Evolutionary conservation across 2,113 vertebrate genomes (phyloP).

Genomic region (Dinomys branickii): DNA sequence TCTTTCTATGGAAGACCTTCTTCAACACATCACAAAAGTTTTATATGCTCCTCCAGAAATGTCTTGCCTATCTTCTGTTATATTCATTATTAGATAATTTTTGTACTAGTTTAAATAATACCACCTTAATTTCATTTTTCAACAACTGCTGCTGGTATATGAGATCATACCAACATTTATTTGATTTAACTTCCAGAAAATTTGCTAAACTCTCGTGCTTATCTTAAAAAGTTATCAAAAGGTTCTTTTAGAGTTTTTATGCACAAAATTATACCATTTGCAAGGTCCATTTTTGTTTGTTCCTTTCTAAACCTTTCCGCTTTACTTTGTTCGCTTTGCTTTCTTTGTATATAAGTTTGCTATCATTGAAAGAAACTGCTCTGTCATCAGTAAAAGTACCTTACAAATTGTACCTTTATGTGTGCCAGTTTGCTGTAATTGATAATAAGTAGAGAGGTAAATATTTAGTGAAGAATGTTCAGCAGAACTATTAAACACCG

Average conservation of each 20-base stretch:
- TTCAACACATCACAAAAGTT: background rate
- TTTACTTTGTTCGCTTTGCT: background rate
- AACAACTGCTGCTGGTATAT: background rate
- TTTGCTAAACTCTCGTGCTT: background rate
- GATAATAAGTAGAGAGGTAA: background rate
- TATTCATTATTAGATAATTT: background rate
- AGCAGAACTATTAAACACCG: background rate
- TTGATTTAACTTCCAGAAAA: conserved; percentile 11
- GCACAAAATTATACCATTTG: background rate
- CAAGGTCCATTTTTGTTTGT: background rate
- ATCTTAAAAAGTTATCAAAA: background rate
- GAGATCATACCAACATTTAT: background rate
- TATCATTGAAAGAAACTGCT: background rate
- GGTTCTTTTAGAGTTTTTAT: background rate
- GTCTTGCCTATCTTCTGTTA: background rate
- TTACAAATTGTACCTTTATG: background rate
- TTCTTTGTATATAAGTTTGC: background rate
- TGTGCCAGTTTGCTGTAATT: background rate
- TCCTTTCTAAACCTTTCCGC: background rate
- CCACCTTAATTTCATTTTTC: conserved; percentile 28
- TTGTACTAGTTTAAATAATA: background rate
- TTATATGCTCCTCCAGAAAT: background rate
- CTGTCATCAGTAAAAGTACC: background rate
- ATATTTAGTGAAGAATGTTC: background rate
- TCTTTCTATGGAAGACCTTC: background rate